A percentile compares a stretch with the other conserved stretches of the same genome.
phyloP scores from a whole-genome alignment of 1,140 invertebrate species.

The Melipona quadrifasciata region DNA sequence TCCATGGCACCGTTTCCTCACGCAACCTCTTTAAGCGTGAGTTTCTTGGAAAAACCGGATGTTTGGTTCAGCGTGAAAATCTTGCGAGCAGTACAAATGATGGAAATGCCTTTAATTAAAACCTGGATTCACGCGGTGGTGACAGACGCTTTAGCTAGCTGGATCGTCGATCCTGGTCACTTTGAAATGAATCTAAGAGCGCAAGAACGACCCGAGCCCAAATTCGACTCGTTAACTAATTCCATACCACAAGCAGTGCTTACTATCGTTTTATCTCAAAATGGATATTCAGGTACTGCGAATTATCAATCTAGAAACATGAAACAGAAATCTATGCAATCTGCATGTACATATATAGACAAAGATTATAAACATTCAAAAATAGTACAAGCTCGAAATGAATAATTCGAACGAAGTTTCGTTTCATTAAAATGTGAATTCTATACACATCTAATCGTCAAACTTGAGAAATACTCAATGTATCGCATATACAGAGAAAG shows the following conservation, averaged over 20 bases:
- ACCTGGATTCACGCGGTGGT: constrained; percentile 84
- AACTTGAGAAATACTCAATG: not conserved
- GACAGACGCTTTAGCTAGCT: constrained; percentile 82
- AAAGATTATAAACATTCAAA: no score
- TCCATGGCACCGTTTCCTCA: constrained; percentile 83
- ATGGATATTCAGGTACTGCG: constrained; percentile 61
- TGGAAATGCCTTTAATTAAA: constrained; percentile 84
- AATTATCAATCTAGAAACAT: not conserved
- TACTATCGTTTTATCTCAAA: constrained; percentile 76
- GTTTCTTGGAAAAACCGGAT: constrained; percentile 83
- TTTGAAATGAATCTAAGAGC: constrained; percentile 80
- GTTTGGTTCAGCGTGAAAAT: constrained; percentile 83
- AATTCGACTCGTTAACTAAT: constrained; percentile 64
- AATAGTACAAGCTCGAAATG: not conserved
- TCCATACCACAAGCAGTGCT: constrained; percentile 81
- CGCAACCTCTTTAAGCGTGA: constrained; percentile 80
- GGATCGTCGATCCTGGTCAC: constrained; percentile 83
- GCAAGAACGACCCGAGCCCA: constrained; percentile 78
- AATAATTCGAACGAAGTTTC: no score
- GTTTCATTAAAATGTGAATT: not conserved
- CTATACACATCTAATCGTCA: not conserved
- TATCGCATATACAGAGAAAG: not conserved
- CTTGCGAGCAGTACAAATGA: constrained; percentile 81
- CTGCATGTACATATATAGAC: not conserved
- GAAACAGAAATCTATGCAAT: not conserved